phyloP scores from a whole-genome alignment of 2,888 invertebrate species.

The Lycaena phlaeas region DNA sequence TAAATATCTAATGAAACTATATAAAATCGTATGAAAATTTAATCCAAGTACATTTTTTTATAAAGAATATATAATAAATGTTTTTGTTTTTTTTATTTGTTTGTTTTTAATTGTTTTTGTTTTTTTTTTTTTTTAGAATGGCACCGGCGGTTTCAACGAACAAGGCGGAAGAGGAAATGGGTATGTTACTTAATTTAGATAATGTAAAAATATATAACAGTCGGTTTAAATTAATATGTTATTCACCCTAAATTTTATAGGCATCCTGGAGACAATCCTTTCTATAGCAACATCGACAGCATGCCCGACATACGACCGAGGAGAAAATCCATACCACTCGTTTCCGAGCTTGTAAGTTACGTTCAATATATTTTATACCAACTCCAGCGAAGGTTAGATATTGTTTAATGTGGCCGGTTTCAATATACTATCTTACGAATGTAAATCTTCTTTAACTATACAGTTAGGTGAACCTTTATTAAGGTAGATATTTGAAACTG shows the following conservation, averaged over 20 bases:
- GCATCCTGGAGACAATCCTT: slow-evolving; percentile 96
- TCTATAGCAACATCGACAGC: slow-evolving; percentile 99
- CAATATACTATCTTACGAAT: slow-evolving; percentile 41
- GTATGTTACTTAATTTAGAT: slow-evolving; percentile 78
- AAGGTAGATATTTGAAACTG: slow-evolving; percentile 62
- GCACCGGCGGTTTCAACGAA: slow-evolving; percentile 84
- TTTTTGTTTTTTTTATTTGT: slow-evolving; percentile 32
- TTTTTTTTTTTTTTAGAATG: slow-evolving; percentile 88
- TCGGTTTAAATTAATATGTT: not conserved
- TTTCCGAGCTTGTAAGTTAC: slow-evolving; percentile 99
- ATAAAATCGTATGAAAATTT: slow-evolving; percentile 23
- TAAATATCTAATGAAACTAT: not conserved
- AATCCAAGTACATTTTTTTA: slow-evolving; percentile 29
- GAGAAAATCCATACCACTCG: slow-evolving; percentile 97
- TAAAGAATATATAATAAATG: slow-evolving; percentile 42
- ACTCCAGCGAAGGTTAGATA: slow-evolving; percentile 44
- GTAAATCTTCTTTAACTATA: slow-evolving; percentile 1
- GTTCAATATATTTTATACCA: slow-evolving; percentile 27
- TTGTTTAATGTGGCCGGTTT: slow-evolving; percentile 50
- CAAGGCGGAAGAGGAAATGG: slow-evolving; percentile 86
- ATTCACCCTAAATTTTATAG: slow-evolving; percentile 53
- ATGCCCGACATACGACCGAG: slow-evolving; percentile 99
- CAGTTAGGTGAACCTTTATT: slow-evolving; percentile 15
- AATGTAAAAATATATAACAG: not conserved
- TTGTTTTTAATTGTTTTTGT: slow-evolving; percentile 56